phyloP scores from a whole-genome alignment of 2,113 vertebrate species.

The Tupaia chinensis region DNA sequence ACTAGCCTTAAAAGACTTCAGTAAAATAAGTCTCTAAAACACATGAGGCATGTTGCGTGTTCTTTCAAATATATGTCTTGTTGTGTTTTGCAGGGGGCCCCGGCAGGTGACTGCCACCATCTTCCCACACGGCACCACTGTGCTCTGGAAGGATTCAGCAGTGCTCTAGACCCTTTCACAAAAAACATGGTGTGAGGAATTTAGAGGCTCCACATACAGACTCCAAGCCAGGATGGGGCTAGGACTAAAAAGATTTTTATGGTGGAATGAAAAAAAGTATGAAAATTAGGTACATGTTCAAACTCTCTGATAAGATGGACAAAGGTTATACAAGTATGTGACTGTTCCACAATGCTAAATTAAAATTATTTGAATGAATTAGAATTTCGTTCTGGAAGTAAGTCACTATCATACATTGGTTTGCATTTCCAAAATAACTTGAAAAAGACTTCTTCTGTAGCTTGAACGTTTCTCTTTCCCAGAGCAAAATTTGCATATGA shows the following conservation, averaged over 20 bases:
- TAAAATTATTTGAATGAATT: neutral
- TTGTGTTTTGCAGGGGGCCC: neutral
- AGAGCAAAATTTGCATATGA: neutral
- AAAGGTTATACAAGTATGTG: neutral
- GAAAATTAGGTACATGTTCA: neutral
- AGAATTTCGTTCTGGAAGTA: constrained; percentile 12
- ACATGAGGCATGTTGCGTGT: neutral
- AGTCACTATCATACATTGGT: neutral
- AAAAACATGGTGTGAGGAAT: neutral
- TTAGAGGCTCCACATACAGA: neutral
- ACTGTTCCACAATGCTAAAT: neutral
- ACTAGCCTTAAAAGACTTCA: neutral
- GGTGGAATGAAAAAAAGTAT: neutral
- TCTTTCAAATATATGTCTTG: neutral
- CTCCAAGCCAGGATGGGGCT: neutral
- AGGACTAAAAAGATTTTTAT: neutral
- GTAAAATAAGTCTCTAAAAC: neutral
- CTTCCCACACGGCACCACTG: neutral
- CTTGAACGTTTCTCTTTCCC: neutral
- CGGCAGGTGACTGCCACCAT: neutral
- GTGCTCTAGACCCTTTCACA: neutral
- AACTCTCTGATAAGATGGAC: neutral
- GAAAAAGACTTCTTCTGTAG: neutral
- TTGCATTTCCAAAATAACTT: neutral
- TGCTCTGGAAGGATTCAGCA: neutral